Base-by-base conservation (phyloP, 1,140 invertebrate genomes). In the Sarcophaga peregrina region DNA sequence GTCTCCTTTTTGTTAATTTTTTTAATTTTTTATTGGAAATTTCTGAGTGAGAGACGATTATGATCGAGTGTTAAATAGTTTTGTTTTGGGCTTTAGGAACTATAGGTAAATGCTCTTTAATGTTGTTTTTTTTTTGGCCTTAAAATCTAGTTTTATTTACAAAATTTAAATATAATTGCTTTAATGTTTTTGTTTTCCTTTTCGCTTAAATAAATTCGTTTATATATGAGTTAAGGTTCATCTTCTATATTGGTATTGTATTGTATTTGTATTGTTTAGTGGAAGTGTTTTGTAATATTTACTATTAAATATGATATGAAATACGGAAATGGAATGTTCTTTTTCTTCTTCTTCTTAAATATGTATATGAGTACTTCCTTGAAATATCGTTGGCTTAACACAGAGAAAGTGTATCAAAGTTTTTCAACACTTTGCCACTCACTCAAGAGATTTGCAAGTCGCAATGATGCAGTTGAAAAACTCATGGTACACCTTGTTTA, bases 251-350 rank as follows among this genome's bases (percentile, higher is more conserved):
- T 50, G 50, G 17, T 17, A 78, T 25, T 78, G 37, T 78, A 78
- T n/a, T n/a, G n/a, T 50, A 50, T 50, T 50, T 25, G 17, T 17
- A 78, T 25, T 78, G 37, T 78, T 52, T 76, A 78, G 50, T 78
- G 75, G 75, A 78, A 78, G 75, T 50, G 46, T 76, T 76, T 48
- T 47, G n/a, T n/a, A n/a, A n/a, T n/a, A n/a, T n/a, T 76, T 76
- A 47, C 46, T 68, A n/a, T 4, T 37, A 37, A 37, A 37, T 37
- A 37, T 81, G 80, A 81, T 81, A 81, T 81, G 80, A 81, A 37
- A 81, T 81, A 81, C 80, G 62, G 80, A 81, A 81, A 81, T 81
- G 80, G 80, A 81, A 81, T 81, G 80, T 81, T 10, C 11, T 17
- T 47, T 50, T 37, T 37, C 25, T 37, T 37, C 25, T 37, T 37